These are phyloP conservation scores for Lasioglossum villosulum DNA, from an alignment of 2,888 invertebrate genomes.

Conservation along the genomic window DNA sequence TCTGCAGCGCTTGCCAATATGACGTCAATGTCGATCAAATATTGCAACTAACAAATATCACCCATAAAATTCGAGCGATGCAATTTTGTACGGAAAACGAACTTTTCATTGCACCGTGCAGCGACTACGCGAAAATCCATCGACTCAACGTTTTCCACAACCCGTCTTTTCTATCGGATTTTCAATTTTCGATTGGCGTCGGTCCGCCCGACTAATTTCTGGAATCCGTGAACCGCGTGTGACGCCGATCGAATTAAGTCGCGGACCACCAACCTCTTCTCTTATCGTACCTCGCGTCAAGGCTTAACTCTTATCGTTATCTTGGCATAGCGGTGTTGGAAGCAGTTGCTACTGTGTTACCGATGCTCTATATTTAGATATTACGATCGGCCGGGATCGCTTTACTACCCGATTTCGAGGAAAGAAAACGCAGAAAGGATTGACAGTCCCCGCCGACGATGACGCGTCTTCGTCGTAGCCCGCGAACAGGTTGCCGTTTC, in stretches of 20 bases:
- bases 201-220: background rate
- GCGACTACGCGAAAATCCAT: background rate
- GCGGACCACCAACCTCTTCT: slow-evolving; percentile 38
- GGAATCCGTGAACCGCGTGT: background rate
- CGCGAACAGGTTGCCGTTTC: background rate
- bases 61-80: too few species aligned
- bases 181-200: background rate
- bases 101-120: background rate
- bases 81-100: background rate
- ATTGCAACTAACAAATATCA: too few species aligned
- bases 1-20: background rate
- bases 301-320: slow-evolving; percentile 82
- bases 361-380: slow-evolving; percentile 67
- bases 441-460: background rate
- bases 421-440: slow-evolving; percentile 1
- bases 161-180: background rate
- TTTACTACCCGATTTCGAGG: slow-evolving; percentile 10
- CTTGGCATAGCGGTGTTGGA: slow-evolving; percentile 72
- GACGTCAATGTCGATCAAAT: background rate
- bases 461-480: background rate
- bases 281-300: slow-evolving; percentile 58
- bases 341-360: slow-evolving; percentile 81
- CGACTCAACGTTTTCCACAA: background rate
- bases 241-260: slow-evolving; percentile 31
- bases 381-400: slow-evolving; percentile 24